phyloP scores from a whole-genome alignment of 1,140 invertebrate species.

The Bombus turneri region DNA sequence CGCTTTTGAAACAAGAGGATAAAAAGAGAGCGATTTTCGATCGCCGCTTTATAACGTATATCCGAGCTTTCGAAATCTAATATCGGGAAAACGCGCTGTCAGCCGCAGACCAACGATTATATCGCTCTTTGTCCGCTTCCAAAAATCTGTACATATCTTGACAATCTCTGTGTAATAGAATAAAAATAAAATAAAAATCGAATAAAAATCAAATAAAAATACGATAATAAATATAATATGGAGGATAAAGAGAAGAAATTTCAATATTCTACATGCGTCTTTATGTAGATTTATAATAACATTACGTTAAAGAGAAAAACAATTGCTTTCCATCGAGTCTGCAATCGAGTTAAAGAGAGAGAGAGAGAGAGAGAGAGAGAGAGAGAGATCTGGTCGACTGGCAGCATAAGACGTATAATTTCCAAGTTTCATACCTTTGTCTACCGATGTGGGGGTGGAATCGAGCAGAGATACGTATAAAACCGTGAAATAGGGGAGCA shows the following conservation, averaged over 20 bases:
- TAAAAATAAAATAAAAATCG: neutral
- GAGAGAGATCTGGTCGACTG: neutral
- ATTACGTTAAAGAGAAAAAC: neutral
- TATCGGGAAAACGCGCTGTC: neutral
- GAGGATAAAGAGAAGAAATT: neutral
- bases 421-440: constrained; percentile 8
- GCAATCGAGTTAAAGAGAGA: neutral
- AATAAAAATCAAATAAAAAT: no score
- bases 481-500: constrained; percentile 23
- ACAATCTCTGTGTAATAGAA: neutral
- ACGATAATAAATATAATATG: no score
- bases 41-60: neutral
- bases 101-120: neutral
- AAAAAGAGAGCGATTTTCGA: neutral
- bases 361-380: neutral
- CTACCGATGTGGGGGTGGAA: neutral
- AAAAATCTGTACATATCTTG: neutral
- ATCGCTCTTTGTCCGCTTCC: neutral
- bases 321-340: neutral
- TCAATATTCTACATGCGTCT: no score
- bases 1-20: neutral
- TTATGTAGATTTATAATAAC: neutral
- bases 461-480: neutral
- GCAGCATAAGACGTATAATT: constrained; percentile 25
- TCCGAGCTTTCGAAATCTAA: neutral